phyloP scores from a whole-genome alignment of 1,140 invertebrate species.

The Tetragnatha versicolor region DNA sequence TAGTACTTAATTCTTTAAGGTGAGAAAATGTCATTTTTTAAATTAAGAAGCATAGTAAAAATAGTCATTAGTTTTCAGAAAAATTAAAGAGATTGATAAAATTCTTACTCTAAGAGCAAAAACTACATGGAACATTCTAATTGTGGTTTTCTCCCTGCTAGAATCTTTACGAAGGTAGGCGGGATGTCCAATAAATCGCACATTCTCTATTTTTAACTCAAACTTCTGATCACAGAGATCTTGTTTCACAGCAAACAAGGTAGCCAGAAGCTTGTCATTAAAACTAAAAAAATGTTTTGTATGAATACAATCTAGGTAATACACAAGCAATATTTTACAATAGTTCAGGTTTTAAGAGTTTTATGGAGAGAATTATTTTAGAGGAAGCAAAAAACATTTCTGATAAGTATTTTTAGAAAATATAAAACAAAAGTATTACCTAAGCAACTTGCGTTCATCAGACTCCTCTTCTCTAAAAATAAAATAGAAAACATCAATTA shows the following conservation, averaged over 20 bases:
- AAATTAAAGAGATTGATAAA: no score
- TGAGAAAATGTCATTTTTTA: no score
- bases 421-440: conserved; percentile 25
- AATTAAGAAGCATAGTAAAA: no score
- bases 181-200: conserved; percentile 92
- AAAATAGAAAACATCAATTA: background rate
- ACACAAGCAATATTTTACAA: background rate
- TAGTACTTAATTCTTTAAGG: no score
- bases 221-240: conserved; percentile 89
- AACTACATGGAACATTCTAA: conserved; percentile 88
- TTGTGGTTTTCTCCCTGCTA: conserved; percentile 59
- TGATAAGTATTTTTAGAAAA: background rate
- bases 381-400: background rate
- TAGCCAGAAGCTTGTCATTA: conserved; percentile 75
- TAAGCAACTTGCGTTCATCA: conserved; percentile 9
- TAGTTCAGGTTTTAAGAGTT: background rate
- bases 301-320: background rate
- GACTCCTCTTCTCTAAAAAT: conserved; percentile 40
- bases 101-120: conserved; percentile 81
- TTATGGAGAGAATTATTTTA: background rate
- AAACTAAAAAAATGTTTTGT: conserved; percentile 26
- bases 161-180: conserved; percentile 70
- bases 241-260: conserved; percentile 88
- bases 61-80: no score
- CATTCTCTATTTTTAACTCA: conserved; percentile 94